Base-by-base conservation (phyloP, 2,113 vertebrate species). In the Sylvia atricapilla region DNA sequence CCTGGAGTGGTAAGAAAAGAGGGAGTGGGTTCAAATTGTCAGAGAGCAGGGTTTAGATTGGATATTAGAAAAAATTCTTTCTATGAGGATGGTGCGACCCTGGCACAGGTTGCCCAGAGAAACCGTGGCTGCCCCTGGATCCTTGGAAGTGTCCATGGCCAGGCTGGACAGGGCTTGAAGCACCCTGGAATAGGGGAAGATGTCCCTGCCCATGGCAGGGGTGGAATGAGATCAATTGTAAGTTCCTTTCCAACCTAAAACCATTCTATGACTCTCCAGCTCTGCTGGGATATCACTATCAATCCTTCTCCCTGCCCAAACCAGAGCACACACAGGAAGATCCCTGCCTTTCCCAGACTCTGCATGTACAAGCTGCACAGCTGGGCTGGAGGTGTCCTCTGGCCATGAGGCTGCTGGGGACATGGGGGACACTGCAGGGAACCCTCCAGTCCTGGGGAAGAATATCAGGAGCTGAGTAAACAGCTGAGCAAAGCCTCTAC, bases 321-420 rank as follows among this genome's bases (percentile, higher is more conserved):
- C 2, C 20, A 50, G 17, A 44, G 9, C 39, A 67, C 22, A 44
- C 0, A 2, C 1, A 3, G 41, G 35, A 66, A 28, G 20, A 91
- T 9, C 37, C 30, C 13, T 0, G 0, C 13, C 18, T 23, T 58
- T 19, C 39, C 75, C 47, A 72, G 6, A 25, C 22, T 88, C 8
- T 11, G 25, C 6, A 5, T 25, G 33, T 30, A 18, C 60, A 44
- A 41, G 16, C 15, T 77, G 31, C 33, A 13, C 11, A 18, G 20
- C 7, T 21, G 50, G 35, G 47, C 39, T 81, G 62, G 18, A 35
- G 35, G 24, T 52, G 33, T 50, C n/a, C 52, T 62, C 46, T 79
- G 70, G 35, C 21, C 7, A 9, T 20, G n/a, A 46, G 10, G 52
- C 33, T 77, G 41, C 28, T 49, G 41, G 24, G 37, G 22, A 22